Conservation (phyloP, 2,113 vertebrate genomes). For the Anseranas semipalmata region DNA sequence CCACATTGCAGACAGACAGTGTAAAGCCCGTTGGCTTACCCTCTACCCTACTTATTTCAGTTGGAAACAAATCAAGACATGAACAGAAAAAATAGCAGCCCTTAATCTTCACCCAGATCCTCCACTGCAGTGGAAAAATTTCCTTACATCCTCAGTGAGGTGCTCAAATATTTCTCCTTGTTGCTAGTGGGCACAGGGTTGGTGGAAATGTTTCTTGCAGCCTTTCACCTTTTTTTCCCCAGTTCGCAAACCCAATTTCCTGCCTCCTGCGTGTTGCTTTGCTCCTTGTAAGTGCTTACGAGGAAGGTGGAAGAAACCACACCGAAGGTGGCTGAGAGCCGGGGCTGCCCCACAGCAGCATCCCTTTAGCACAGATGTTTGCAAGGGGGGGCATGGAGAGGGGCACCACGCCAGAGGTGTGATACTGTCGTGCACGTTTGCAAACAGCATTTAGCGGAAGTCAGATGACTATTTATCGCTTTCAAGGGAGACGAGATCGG, state of each 20-base stretch:
- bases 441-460: constrained; percentile 22
- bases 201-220: not conserved
- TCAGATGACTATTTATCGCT: constrained; percentile 22
- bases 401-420: not conserved
- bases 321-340: not conserved
- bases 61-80: constrained; percentile 34
- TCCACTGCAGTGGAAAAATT: not conserved
- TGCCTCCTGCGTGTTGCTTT: not conserved
- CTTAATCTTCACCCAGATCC: not conserved
- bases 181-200: not conserved
- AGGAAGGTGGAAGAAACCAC: not conserved
- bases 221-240: not conserved
- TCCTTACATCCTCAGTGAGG: constrained; percentile 20
- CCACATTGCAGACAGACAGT: not conserved
- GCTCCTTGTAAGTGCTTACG: not conserved
- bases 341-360: not conserved
- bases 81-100: not conserved
- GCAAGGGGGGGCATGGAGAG: not conserved
- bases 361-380: not conserved
- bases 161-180: constrained; percentile 2
- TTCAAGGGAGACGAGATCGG: constrained; percentile 33
- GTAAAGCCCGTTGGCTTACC: not conserved
- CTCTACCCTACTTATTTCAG: not conserved
- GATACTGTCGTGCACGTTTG: not conserved
- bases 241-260: not conserved